phyloP scores from a whole-genome alignment of 2,888 invertebrate species.

The Rotaria macrura region DNA sequence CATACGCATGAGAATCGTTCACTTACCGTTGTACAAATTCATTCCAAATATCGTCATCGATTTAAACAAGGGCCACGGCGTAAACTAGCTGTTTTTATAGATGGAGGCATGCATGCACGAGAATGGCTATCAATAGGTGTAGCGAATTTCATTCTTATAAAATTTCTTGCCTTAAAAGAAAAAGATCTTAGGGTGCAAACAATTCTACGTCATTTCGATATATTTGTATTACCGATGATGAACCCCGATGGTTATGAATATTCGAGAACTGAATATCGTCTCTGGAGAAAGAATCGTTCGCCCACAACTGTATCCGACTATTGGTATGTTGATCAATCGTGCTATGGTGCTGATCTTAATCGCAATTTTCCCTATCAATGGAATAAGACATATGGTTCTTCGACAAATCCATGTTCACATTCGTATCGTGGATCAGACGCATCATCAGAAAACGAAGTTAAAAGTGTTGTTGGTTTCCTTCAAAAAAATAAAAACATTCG shows the following conservation, averaged over 20 bases:
- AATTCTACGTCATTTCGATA: slow-evolving; percentile 23
- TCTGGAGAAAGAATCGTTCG: slow-evolving; percentile 32
- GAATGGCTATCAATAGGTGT: slow-evolving; percentile 32
- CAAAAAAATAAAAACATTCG: not conserved
- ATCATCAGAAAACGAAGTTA: slow-evolving; percentile 27
- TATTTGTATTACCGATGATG: slow-evolving; percentile 24
- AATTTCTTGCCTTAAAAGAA: not conserved
- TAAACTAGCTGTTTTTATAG: not conserved
- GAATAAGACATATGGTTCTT: slow-evolving; percentile 21
- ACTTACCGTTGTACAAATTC: slow-evolving; percentile 6
- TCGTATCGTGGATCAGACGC: slow-evolving; percentile 20
- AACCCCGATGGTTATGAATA: slow-evolving; percentile 34
- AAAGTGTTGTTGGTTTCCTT: slow-evolving; percentile 16
- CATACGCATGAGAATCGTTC: slow-evolving; percentile 24
- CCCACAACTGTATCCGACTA: not conserved
- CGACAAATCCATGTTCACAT: slow-evolving; percentile 25
- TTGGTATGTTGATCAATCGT: not conserved
- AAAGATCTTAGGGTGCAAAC: not conserved
- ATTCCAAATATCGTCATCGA: not conserved
- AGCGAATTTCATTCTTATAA: not conserved
- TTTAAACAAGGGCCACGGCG: not conserved
- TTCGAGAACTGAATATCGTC: slow-evolving; percentile 11
- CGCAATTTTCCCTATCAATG: slow-evolving; percentile 33
- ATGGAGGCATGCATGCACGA: slow-evolving; percentile 32
- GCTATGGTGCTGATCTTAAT: slow-evolving; percentile 32